Percentiles rank a stretch among this genome's conserved stretches.
Evolutionary conservation across 1,140 invertebrate species (phyloP).

Genomic region (Saccostrea cuccullata): DNA sequence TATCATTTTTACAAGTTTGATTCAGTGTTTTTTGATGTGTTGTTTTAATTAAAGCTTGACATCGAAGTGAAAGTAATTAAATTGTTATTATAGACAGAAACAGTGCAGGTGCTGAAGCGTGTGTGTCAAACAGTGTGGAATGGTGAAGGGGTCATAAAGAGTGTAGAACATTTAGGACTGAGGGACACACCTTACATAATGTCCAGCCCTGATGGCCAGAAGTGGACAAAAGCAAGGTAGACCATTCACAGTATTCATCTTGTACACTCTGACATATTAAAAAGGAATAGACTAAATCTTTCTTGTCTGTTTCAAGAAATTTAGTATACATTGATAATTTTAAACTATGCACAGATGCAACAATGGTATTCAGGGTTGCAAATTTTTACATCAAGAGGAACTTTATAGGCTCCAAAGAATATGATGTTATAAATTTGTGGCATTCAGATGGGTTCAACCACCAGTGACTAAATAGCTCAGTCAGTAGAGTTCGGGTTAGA

Average conservation of each 20-base stretch:
- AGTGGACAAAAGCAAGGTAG: not conserved
- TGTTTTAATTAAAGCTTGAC: no score
- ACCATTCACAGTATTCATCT: not conserved
- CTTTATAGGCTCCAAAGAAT: no score
- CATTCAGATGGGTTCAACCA: no score
- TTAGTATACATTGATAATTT: not conserved
- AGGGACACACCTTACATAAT: not conserved
- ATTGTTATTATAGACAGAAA: not conserved
- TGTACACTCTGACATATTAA: not conserved
- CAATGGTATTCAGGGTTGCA: no score
- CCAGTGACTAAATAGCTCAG: no score
- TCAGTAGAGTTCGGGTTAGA: no score
- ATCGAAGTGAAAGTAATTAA: not conserved
- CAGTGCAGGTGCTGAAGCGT: conserved; percentile 16
- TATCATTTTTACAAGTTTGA: no score
- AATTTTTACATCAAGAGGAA: no score
- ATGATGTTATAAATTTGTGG: no score
- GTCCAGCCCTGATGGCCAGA: conserved; percentile 17
- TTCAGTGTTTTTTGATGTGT: no score
- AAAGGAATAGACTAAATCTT: not conserved
- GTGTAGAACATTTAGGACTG: not conserved
- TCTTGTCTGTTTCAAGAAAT: not conserved
- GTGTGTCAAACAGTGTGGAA: conserved; percentile 13
- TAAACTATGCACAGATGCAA: no score
- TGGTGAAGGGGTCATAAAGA: conserved; percentile 11